Conservation (phyloP, 2,113 vertebrate genomes). For the Heptranchias perlo region DNA sequence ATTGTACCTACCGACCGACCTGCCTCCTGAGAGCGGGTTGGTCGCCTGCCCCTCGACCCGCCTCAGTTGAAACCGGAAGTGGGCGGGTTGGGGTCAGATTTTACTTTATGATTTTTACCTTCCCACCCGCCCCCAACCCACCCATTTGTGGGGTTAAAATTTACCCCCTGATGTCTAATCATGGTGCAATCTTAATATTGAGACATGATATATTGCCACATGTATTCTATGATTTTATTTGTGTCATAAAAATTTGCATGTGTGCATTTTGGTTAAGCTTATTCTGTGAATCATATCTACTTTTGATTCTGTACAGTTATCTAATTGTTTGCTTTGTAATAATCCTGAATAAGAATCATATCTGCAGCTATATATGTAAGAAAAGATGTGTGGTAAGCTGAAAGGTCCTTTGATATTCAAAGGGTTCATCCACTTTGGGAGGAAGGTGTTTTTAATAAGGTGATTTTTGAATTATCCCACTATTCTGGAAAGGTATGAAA, state of each 20-base stretch:
- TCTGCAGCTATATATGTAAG: not conserved
- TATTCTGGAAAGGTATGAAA: not conserved
- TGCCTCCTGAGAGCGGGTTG: too few species aligned
- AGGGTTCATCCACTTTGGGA: not conserved
- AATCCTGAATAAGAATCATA: not conserved
- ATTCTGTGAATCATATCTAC: not conserved
- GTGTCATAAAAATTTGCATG: not conserved
- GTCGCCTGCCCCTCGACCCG: too few species aligned
- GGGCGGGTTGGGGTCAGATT: too few species aligned
- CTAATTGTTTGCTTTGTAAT: not conserved
- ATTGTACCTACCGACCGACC: too few species aligned
- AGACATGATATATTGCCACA: not conserved
- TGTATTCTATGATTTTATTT: not conserved
- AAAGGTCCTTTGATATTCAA: not conserved
- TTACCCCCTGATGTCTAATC: not conserved
- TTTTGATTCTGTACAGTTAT: not conserved
- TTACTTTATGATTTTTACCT: too few species aligned
- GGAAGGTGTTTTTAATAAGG: not conserved
- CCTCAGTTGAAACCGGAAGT: too few species aligned
- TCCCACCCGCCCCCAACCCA: too few species aligned
- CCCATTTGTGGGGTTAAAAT: too few species aligned
- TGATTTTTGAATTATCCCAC: not conserved
- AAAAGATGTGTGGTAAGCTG: not conserved
- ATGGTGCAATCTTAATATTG: not conserved
- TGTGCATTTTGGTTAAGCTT: not conserved